phyloP scores from a whole-genome alignment of 2,888 invertebrate species.

The Hydrotaea diabolus region DNA sequence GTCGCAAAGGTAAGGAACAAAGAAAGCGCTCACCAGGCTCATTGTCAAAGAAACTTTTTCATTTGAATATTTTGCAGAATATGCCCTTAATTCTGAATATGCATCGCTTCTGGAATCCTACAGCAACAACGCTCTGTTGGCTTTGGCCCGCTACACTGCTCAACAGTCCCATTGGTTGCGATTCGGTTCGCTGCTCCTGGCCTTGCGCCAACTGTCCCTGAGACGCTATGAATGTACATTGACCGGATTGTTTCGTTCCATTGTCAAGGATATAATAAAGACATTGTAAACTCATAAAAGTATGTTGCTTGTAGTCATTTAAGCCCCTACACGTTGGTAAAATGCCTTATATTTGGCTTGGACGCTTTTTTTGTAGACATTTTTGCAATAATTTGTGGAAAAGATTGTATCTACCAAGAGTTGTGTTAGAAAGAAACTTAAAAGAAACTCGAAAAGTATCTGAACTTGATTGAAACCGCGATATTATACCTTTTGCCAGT shows the following conservation, averaged over 20 bases:
- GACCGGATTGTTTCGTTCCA: conserved; percentile 76
- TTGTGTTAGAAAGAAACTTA: no score
- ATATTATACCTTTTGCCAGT: no score
- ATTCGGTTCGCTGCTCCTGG: conserved; percentile 78
- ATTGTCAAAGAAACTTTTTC: neutral
- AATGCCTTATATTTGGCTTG: no score
- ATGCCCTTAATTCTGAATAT: conserved; percentile 74
- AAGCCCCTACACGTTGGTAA: no score
- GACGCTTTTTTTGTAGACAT: no score
- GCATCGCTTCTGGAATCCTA: conserved; percentile 76
- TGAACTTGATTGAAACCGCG: no score
- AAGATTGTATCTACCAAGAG: no score
- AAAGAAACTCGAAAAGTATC: no score
- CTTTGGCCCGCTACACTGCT: conserved; percentile 78
- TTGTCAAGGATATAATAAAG: conserved; percentile 76
- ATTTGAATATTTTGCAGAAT: conserved; percentile 71
- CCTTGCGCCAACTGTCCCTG: conserved; percentile 77
- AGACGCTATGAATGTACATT: conserved; percentile 76
- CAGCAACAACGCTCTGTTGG: conserved; percentile 76
- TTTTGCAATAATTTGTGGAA: no score
- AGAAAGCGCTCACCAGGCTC: neutral
- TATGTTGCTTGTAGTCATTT: no score
- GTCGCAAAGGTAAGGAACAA: conserved; percentile 80
- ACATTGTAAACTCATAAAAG: conserved; percentile 54
- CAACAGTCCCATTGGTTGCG: conserved; percentile 79